Evolutionary conservation across 2,797 vertebrate genomes (phyloP), one percentile per base, ranked within the genome.

Genomic region (Paedocypris micromegethes): DNA sequence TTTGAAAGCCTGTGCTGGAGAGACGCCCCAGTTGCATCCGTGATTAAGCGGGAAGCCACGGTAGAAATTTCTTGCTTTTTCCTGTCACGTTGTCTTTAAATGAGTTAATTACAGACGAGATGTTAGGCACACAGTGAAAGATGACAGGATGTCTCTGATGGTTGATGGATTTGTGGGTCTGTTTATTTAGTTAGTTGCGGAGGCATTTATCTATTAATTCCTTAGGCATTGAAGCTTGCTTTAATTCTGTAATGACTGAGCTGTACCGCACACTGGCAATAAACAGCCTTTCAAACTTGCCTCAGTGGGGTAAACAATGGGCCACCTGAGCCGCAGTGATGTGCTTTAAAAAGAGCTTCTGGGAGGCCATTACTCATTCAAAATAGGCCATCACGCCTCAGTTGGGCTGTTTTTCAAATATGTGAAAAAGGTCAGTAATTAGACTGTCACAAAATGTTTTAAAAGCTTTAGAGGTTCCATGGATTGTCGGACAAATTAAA

Each of bases 91-190:
- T 75, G 73, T 72, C 77, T 68, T 77, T 78, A 84, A 87, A 87
- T 74, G 64, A 86, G 86, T 83, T 88, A 87, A 89, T 88, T 88
- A 88, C 79, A 80, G 80, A 72, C 52, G 72, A 61, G 82, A 78
- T 70, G 68, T 74, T 58, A 78, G 75, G 73, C 79, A 9, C 43
- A 60, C 84, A 81, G 83, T 49, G 84, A 43, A 69, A 52, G 75
- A 78, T 74, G 79, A 82, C 77, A 66, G 84, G 83, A 81, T 79
- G 79, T 78, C 82, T 83, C 78, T 74, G 82, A 85, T 83, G 76
- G 78, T 77, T 85, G 83, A 86, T 82, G 79, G 78, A 82, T 86
- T 85, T 85, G 82, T 76, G 75, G 67, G 76, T 75, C 76, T 84
- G 84, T 86, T 85, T 84, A 82, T 86, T 85, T 86, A 73, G 23